Evolutionary conservation across 2,797 vertebrate genomes (phyloP), one percentile per base, ranked within the genome.

Genomic region (Chromobotia macracanthus): DNA sequence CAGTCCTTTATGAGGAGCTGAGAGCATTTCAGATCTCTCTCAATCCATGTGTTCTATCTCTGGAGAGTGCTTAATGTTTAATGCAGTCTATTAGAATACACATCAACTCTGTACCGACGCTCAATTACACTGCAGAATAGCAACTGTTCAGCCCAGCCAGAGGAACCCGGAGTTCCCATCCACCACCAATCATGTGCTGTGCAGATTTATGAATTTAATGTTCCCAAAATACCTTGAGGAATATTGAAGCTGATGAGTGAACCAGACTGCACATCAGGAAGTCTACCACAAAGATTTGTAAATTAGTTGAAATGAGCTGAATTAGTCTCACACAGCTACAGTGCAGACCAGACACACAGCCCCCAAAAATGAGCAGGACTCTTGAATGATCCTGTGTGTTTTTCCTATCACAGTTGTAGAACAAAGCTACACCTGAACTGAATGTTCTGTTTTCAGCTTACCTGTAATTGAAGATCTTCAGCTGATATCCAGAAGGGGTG

Each of bases 41-140:
- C 35, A 46, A 70, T 70, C 66, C 66, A 48, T 61, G 48, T 31
- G 44, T 61, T 51, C 56, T 68, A 78, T 78, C 76, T 71, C 76
- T 61, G 67, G 67, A 71, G 76, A 63, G 76, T 61, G 76, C 67
- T 78, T 78, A 78, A 78, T 78, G 67, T 78, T 78, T 78, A 71
- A 78, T 78, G 76, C 67, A 41, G 67, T 78, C 76, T 63, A 78
- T 78, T 78, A 78, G 56, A 78, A 71, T 71, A 71, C 76, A 78
- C 21, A 78, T 78, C 75, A 78, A 58, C 74, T 75, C 72, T 65
- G 61, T 75, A 23, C 61, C 8, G n/a, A 67, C 56, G 56, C 67
- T 78, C 67, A 71, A 71, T 78, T 71, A 78, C 76, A 55, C 46
- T 46, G 48, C 66, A 78, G 66, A 61, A 70, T 61, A 60, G 66